A percentile compares a stretch with the other conserved stretches of the same genome.
Evolutionary conservation across 2,113 vertebrate genomes (phyloP).

Genomic region (Gambusia holbrooki): DNA sequence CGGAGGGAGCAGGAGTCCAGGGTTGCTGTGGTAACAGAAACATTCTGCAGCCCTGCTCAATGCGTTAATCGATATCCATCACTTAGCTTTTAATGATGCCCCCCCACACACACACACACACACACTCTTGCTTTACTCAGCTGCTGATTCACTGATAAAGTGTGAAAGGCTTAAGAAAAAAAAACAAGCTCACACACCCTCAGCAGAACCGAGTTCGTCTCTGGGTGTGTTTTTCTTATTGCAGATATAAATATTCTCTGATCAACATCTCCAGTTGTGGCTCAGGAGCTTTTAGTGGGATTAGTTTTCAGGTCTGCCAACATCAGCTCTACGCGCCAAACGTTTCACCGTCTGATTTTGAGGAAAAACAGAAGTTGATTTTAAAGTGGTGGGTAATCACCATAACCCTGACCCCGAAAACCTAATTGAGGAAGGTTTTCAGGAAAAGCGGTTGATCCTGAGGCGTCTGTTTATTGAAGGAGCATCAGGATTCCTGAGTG

Average conservation of each 20-base stretch:
- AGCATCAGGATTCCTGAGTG: neutral
- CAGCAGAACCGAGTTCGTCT: slow-evolving; percentile 26
- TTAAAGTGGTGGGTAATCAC: neutral
- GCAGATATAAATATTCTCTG: neutral
- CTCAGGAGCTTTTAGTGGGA: neutral
- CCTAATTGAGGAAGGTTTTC: neutral
- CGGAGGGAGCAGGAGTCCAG: too few species aligned
- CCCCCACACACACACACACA: rapidly evolving
- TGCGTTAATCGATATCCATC: slow-evolving; percentile 41
- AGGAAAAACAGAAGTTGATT: neutral
- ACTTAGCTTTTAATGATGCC: slow-evolving; percentile 27
- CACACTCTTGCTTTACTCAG: slow-evolving; percentile 8
- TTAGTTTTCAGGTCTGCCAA: neutral
- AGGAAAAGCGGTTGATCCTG: neutral
- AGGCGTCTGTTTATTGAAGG: neutral
- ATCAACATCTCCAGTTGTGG: neutral
- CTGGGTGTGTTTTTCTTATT: slow-evolving; percentile 1
- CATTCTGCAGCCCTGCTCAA: neutral
- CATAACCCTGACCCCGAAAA: too few species aligned
- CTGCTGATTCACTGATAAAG: slow-evolving; percentile 49
- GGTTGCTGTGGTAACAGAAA: neutral
- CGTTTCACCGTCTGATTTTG: neutral
- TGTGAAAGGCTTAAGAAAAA: slow-evolving; percentile 26
- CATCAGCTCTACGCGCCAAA: neutral
- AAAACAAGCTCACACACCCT: slow-evolving; percentile 20